These are phyloP conservation scores for Plagiodera versicolora DNA, from an alignment of 2,888 invertebrate species.

Conservation along the genomic window DNA sequence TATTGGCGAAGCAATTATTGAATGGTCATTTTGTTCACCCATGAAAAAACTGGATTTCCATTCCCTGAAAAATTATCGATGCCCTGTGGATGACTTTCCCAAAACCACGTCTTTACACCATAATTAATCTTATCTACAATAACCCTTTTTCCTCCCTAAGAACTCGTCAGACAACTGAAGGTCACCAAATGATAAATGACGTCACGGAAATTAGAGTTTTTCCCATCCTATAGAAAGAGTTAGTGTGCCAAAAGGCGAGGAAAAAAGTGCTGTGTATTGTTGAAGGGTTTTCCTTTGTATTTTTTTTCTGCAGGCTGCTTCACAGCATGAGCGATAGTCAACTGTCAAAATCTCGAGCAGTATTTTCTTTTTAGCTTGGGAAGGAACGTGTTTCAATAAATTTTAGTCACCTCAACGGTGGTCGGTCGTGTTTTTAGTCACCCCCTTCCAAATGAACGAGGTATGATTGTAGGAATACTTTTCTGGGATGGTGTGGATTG, in stretches of 20 bases:
- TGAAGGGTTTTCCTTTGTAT: background rate
- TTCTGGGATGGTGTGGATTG: no score
- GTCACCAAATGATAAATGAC: background rate
- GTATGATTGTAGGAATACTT: no score
- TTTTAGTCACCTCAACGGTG: no score
- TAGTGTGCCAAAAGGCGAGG: background rate
- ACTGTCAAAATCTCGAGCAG: no score
- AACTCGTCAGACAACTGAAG: background rate
- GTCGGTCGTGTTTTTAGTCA: no score
- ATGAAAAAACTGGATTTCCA: background rate
- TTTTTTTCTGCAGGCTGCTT: no score
- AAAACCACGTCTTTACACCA: slow-evolving; percentile 6
- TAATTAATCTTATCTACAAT: slow-evolving; percentile 5
- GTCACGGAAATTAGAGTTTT: background rate
- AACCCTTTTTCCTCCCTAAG: background rate
- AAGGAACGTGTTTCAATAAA: no score
- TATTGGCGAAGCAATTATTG: no score
- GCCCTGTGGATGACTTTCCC: slow-evolving; percentile 4
- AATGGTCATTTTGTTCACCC: no score
- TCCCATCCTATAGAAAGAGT: background rate
- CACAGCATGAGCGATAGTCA: no score
- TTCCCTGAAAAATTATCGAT: slow-evolving; percentile 10
- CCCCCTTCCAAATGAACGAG: no score
- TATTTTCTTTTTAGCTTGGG: no score
- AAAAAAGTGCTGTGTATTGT: background rate